These are phyloP conservation scores for Corythoichthys intestinalis DNA, from an alignment of 2,113 vertebrate genomes.

Conservation along the genomic window DNA sequence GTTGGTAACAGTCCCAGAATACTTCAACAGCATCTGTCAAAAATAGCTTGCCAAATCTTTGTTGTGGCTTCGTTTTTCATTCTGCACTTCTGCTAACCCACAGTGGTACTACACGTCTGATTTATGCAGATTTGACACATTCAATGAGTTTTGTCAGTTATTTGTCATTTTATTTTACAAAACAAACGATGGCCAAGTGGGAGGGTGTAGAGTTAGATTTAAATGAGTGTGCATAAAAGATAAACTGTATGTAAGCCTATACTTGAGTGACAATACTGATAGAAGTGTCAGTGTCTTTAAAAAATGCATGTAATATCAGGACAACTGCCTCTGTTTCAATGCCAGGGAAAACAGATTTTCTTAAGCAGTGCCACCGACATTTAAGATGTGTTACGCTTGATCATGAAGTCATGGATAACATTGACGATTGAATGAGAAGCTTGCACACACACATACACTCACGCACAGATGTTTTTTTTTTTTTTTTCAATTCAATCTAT, in stretches of 20 bases:
- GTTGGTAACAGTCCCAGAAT: slow-evolving; percentile 23
- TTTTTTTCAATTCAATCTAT: no score
- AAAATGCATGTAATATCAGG: slow-evolving; percentile 5
- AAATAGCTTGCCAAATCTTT: slow-evolving; percentile 15
- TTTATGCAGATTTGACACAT: not conserved
- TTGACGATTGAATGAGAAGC: no score
- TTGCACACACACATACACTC: no score
- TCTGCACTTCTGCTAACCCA: not conserved
- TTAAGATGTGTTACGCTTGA: slow-evolving; percentile 40
- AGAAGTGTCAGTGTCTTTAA: slow-evolving; percentile 11
- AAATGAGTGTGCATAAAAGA: slow-evolving; percentile 10
- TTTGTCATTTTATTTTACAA: not conserved
- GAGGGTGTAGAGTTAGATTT: slow-evolving; percentile 15
- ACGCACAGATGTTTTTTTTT: no score
- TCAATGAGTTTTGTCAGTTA: not conserved
- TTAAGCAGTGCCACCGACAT: slow-evolving; percentile 30
- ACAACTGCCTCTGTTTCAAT: slow-evolving; percentile 15
- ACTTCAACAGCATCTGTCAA: slow-evolving; percentile 28
- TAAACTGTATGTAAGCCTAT: not conserved
- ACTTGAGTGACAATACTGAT: slow-evolving; percentile 19
- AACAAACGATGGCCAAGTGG: slow-evolving; percentile 5
- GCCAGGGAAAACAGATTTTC: slow-evolving; percentile 30
- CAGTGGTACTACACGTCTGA: not conserved
- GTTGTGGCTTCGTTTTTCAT: not conserved
- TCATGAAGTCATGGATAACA: slow-evolving; percentile 19